Conservation (phyloP, 2,888 invertebrate genomes). For the Baccha elongata region DNA sequence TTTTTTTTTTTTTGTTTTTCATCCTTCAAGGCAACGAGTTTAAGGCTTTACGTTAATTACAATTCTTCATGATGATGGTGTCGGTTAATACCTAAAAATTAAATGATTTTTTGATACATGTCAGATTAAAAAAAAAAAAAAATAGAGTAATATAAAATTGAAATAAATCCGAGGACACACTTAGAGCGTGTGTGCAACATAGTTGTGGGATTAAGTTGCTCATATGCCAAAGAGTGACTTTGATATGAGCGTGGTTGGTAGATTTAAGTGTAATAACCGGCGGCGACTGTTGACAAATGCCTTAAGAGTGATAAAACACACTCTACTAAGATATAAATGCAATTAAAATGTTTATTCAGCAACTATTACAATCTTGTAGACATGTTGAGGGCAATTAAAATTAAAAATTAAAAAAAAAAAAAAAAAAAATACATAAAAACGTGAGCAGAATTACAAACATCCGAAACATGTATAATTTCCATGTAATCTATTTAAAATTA, state of each 20-base stretch:
- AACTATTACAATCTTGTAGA: slow-evolving; percentile 11
- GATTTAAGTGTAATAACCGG: slow-evolving; percentile 17
- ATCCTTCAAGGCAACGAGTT: slow-evolving; percentile 39
- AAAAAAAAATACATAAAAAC: not conserved
- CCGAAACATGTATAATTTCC: slow-evolving; percentile 18
- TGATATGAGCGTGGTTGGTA: slow-evolving; percentile 20
- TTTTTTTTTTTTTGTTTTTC: slow-evolving; percentile 16
- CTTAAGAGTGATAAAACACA: slow-evolving; percentile 26
- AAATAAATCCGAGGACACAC: slow-evolving; percentile 27
- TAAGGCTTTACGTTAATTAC: slow-evolving; percentile 48
- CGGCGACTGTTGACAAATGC: slow-evolving; percentile 39
- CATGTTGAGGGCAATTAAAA: slow-evolving; percentile 19
- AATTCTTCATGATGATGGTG: slow-evolving; percentile 56
- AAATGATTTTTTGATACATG: slow-evolving; percentile 53
- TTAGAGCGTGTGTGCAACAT: slow-evolving; percentile 22
- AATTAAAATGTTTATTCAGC: not conserved
- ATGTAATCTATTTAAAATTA: slow-evolving; percentile 12
- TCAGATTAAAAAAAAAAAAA: slow-evolving; percentile 48
- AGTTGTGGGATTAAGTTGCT: slow-evolving; percentile 51
- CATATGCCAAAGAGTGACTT: slow-evolving; percentile 4
- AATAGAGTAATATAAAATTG: slow-evolving; percentile 10
- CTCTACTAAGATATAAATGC: not conserved
- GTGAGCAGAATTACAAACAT: not conserved
- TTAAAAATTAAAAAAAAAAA: no score
- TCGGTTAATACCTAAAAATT: slow-evolving; percentile 48